Percentiles rank a stretch among this genome's conserved stretches.
phyloP scores from a whole-genome alignment of 2,797 vertebrate genomes.

The Hypotaenidia okinawae region DNA sequence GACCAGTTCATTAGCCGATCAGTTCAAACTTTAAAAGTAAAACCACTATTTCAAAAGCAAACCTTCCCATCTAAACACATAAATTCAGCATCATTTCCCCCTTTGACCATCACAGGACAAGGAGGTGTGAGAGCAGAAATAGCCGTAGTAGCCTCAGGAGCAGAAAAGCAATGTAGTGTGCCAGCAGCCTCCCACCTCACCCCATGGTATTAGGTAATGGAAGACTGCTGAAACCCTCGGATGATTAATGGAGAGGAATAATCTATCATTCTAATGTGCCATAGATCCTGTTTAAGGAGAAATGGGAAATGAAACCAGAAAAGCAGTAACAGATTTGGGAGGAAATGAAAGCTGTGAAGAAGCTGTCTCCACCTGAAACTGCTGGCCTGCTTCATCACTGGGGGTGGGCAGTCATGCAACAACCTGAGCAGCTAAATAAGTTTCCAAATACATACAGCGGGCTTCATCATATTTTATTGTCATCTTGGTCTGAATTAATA shows the following conservation, averaged over 20 bases:
- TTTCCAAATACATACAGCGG: neutral
- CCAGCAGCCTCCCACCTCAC: neutral
- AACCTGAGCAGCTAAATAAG: neutral
- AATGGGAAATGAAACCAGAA: neutral
- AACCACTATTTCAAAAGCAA: neutral
- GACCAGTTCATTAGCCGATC: neutral
- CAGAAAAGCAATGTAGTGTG: neutral
- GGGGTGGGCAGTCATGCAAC: neutral
- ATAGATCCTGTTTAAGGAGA: neutral
- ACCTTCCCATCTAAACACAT: neutral
- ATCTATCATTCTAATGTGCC: neutral
- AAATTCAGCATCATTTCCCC: neutral
- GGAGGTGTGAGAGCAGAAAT: neutral
- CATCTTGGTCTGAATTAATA: neutral
- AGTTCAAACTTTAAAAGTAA: neutral
- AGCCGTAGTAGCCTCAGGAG: accelerated
- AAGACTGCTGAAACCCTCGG: neutral
- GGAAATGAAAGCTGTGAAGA: neutral
- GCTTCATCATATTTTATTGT: neutral
- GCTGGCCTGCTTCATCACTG: neutral
- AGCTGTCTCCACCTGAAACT: neutral
- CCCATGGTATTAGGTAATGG: accelerated
- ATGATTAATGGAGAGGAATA: neutral
- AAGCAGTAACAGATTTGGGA: neutral
- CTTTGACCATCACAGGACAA: neutral